Conservation (phyloP, 2,113 vertebrate species). For the Charadrius vociferus region DNA sequence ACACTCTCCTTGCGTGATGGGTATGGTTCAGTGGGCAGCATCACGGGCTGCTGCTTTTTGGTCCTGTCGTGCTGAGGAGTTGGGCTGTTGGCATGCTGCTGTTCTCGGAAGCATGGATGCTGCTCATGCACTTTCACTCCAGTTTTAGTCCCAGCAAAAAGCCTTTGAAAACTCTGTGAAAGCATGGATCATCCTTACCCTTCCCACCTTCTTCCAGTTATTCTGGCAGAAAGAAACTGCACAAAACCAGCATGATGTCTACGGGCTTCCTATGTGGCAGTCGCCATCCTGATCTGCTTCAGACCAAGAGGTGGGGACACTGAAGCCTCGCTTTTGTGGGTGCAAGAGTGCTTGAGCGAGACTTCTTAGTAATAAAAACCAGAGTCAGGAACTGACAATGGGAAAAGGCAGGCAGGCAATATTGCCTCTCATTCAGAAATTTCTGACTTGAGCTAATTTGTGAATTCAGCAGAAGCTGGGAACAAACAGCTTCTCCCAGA, state of each 20-base stretch:
- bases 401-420: not conserved
- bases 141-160: not conserved
- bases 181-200: not conserved
- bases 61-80: not conserved
- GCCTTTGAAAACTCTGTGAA: not conserved
- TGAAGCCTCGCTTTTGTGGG: not conserved
- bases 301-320: not conserved
- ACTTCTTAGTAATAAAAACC: not conserved
- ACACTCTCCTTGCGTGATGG: not conserved
- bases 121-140: not conserved
- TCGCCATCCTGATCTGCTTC: not conserved
- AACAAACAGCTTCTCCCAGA: not conserved
- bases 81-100: not conserved
- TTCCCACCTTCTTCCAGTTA: not conserved
- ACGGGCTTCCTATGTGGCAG: not conserved
- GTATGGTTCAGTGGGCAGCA: not conserved
- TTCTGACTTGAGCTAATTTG: not conserved
- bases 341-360: not conserved
- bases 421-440: not conserved
- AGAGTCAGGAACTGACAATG: not conserved
- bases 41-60: not conserved
- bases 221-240: not conserved
- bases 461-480: not conserved
- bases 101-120: not conserved
- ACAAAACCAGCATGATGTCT: not conserved